Base-by-base conservation (phyloP, 53 echinoderm and acorn worm species). In the Paracentrotus lividus region DNA sequence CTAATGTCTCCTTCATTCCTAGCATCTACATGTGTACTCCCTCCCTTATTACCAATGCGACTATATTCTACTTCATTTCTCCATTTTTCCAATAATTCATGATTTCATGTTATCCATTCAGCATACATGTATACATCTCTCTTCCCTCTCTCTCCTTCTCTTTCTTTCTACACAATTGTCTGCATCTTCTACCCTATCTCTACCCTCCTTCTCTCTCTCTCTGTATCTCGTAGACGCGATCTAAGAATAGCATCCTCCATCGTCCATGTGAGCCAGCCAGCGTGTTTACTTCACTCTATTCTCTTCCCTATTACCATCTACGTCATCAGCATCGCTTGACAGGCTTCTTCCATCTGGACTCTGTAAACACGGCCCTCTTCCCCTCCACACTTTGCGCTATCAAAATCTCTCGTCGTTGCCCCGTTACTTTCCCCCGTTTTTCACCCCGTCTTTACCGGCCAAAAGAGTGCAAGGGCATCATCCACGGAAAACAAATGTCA, bases 251-350 rank as follows among this genome's bases (percentile, higher is more conserved):
- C 55, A 33, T 56, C 43, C 33, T 43, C 75, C n/a, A n/a, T n/a
- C n/a, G n/a, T n/a, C n/a, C n/a, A n/a, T n/a, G n/a, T n/a, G n/a
- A n/a, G n/a, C n/a, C n/a, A n/a, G 67, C 27, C 38, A 69, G 75
- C 57, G 34, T 58, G 77, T 78, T 81, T 54, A 78, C 78, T 92
- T 92, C 78, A 78, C 92, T 57, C 42, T 81, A 42, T 57, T 78
- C 81, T 77, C 56, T 92, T 92, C 26, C 92, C 77, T 92, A 92
- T 92, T 92, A 92, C 92, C 92, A 92, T 92, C 77, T 92, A 92
- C 92, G 92, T 92, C 92, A 92, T 92, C 77, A 78, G 53, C 32
- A 77, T 92, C 36, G 92, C 81, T 92, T 44, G 56, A 77, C 77
- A 56, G 38, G 58, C 77, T 56, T 68, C 53, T 36, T 90, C 54